phyloP scores from a whole-genome alignment of 2,797 vertebrate species.

The Ctenosaura bakeri region DNA sequence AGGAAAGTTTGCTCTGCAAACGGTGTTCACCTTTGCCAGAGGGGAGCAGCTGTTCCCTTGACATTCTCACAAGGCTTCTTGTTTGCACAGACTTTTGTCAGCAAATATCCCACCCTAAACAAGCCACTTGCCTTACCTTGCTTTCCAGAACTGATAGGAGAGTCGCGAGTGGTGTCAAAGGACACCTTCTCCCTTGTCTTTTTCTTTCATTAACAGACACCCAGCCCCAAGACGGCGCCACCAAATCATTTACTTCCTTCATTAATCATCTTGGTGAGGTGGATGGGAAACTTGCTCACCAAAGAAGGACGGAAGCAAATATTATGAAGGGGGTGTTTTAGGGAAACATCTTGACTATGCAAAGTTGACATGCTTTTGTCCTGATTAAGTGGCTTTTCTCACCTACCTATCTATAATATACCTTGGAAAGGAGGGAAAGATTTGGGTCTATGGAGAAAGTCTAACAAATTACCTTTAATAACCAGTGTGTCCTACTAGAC shows the following conservation, averaged over 20 bases:
- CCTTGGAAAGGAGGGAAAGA: neutral
- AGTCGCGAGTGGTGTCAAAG: slow-evolving; percentile 59
- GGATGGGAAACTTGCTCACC: slow-evolving; percentile 28
- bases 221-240: slow-evolving; percentile 73
- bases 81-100: slow-evolving; percentile 80
- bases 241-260: slow-evolving; percentile 60
- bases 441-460: neutral
- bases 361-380: slow-evolving; percentile 32
- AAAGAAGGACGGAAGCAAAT: slow-evolving; percentile 54
- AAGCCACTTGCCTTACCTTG: slow-evolving; percentile 64
- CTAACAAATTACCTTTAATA: neutral
- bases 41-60: slow-evolving; percentile 80
- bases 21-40: slow-evolving; percentile 75
- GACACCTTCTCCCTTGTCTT: slow-evolving; percentile 74
- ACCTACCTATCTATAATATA: neutral
- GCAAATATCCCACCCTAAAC: slow-evolving; percentile 79
- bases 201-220: slow-evolving; percentile 59
- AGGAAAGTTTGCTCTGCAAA: slow-evolving; percentile 87
- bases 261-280: slow-evolving; percentile 66
- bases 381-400: neutral
- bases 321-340: slow-evolving; percentile 59
- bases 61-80: slow-evolving; percentile 67
- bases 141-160: slow-evolving; percentile 73
- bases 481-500: neutral
- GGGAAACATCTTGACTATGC: slow-evolving; percentile 51